Conservation (phyloP, 2,888 invertebrate species). For the Siphonodentalium dalli region DNA sequence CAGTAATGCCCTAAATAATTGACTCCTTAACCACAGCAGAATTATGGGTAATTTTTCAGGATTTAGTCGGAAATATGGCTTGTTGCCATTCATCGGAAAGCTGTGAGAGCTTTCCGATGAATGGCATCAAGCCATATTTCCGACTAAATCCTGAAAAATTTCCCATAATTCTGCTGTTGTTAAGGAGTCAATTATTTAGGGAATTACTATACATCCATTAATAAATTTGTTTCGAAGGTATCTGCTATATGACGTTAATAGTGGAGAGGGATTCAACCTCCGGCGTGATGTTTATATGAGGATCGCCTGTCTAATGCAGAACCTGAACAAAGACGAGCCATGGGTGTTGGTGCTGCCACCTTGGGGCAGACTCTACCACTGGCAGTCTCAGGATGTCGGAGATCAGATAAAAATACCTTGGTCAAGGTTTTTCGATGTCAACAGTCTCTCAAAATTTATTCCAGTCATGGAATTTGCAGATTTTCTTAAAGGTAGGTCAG, state of each 20-base stretch:
- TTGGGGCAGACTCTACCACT: conserved; percentile 90
- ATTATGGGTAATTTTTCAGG: no score
- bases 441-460: conserved; percentile 78
- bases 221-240: conserved; percentile 75
- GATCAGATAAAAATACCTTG: conserved; percentile 76
- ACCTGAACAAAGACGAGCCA: conserved; percentile 68
- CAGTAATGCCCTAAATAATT: no score
- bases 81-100: no score
- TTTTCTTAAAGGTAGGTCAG: conserved; percentile 75
- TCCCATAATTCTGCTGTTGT: no score
- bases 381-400: conserved; percentile 69
- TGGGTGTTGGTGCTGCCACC: conserved; percentile 83
- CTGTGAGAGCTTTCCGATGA: no score
- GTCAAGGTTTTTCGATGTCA: conserved; percentile 84
- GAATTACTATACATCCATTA: no score
- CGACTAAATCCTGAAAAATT: no score
- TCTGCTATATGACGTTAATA: conserved; percentile 92
- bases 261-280: conserved; percentile 95
- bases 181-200: no score
- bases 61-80: no score
- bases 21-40: no score
- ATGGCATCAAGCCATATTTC: no score
- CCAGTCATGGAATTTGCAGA: conserved; percentile 88
- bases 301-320: conserved; percentile 81
- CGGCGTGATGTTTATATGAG: conserved; percentile 95